These are phyloP conservation scores for Acleris sparsana DNA, from an alignment of 2,888 invertebrate genomes.

Conservation along the genomic window DNA sequence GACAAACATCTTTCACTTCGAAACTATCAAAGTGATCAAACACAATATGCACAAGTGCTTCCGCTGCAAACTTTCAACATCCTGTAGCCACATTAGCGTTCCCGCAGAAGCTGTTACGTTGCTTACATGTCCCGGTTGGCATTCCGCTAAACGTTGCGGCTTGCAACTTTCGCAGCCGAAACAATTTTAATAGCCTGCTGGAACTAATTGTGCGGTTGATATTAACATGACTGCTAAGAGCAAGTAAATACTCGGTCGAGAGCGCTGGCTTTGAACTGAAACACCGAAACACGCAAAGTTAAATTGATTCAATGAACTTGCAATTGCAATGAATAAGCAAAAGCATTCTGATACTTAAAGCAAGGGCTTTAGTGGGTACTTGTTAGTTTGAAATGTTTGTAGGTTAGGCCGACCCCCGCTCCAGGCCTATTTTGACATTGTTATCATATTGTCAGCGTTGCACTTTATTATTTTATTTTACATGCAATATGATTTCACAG, in stretches of 20 bases:
- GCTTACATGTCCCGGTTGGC: conserved; percentile 7
- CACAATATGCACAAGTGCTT: not conserved
- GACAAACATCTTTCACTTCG: not conserved
- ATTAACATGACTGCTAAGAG: conserved; percentile 10
- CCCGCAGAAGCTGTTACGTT: conserved; percentile 4
- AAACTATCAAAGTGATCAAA: no score
- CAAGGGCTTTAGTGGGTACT: no score
- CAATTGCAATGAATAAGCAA: no score
- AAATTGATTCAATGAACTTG: conserved; percentile 1
- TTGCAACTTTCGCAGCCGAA: conserved; percentile 20
- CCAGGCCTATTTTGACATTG: no score
- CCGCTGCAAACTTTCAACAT: conserved; percentile 1
- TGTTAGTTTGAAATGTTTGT: no score
- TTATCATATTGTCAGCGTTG: no score
- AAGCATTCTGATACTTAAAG: no score
- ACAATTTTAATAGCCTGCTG: conserved; percentile 14
- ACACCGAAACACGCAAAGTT: no score
- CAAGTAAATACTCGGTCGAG: not conserved
- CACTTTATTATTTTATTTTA: no score
- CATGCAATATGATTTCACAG: no score
- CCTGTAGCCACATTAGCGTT: not conserved
- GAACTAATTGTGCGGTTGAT: conserved; percentile 21
- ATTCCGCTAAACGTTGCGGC: conserved; percentile 30
- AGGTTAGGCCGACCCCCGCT: no score
- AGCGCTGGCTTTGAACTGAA: no score